Conservation (phyloP, 2,797 vertebrate species). For the Trichosurus vulpecula region DNA sequence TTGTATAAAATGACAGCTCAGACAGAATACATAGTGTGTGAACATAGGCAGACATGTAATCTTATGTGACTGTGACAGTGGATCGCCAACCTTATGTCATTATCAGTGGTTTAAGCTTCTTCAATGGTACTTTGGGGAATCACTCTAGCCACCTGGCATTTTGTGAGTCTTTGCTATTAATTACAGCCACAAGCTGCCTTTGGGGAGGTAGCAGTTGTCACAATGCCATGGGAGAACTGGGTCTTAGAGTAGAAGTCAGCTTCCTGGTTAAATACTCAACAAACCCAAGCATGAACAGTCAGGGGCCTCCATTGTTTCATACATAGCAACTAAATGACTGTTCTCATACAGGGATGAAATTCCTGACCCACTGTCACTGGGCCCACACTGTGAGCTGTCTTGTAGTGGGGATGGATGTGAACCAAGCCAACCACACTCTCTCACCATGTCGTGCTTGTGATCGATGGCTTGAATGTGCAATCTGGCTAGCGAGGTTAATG, state of each 20-base stretch:
- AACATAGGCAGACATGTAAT: background rate
- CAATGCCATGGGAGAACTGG: background rate
- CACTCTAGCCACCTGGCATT: constrained; percentile 19
- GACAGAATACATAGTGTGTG: background rate
- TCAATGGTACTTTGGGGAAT: constrained; percentile 36
- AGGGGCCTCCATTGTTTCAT: background rate
- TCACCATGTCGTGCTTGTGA: background rate
- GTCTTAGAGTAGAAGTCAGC: background rate
- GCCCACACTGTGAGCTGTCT: background rate
- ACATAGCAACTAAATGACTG: background rate
- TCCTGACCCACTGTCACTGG: constrained; percentile 10
- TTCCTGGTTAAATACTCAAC: constrained; percentile 10
- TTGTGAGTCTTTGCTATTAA: constrained; percentile 33
- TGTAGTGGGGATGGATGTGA: background rate
- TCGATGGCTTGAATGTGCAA: background rate
- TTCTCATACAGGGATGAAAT: background rate
- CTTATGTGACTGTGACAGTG: background rate
- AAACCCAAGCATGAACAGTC: background rate
- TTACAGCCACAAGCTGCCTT: constrained; percentile 20
- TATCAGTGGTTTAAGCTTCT: constrained; percentile 7
- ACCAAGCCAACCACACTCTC: background rate
- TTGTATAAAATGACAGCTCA: background rate
- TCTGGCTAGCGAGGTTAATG: background rate
- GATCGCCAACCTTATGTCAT: constrained; percentile 14
- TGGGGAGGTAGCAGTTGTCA: background rate